Evolutionary conservation across 2,888 invertebrate genomes (phyloP), one percentile per base, ranked within the genome.

Genomic region (Cephus nigrinus): DNA sequence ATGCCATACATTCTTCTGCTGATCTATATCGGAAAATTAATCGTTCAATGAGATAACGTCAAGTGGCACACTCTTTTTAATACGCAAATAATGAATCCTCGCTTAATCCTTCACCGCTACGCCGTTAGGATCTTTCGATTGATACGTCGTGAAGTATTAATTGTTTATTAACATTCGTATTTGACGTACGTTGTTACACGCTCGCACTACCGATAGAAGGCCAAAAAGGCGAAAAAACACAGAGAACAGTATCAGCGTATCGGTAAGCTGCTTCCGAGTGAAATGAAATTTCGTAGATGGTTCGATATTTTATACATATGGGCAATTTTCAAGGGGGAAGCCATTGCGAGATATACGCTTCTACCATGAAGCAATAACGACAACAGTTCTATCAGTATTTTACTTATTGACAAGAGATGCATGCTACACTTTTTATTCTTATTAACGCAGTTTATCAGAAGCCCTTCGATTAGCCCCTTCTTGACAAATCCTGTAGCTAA

Each of bases 221-320:
- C 94, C 93, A 92, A 94, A 94, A 93, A 95, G 93, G 93, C 95
- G 94, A 93, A 94, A 93, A 95, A 95, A 92, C 93, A 95, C 93
- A 94, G 94, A 93, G 95, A 94, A 92, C 93, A 95, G 90, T 95
- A 95, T 93, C 95, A 95, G 92, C 94, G 95, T 92, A 94, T 95
- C 93, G 95, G 95, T 95, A 95, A 95, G 95, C 93, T 91, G 90
- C 90, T 90, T 88, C 87, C 87, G 79, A 86, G 85, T 86, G 87
- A 88, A 81, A 72, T 55, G 55, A 55, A 55, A 23, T 55, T 55
- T 55, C 69, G 55, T 55, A 55, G 55, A 55, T 55, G 55, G 23
- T 55, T 55, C 55, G 55, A 55, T 55, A 55, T 55, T 55, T 55
- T 55, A 23, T 55, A 55, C 9, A 23, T 23, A 55, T 55, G 55